Percentiles rank a stretch among this genome's conserved stretches.
phyloP scores from a whole-genome alignment of 2,113 vertebrate genomes.

The Prietella phreatophila region DNA sequence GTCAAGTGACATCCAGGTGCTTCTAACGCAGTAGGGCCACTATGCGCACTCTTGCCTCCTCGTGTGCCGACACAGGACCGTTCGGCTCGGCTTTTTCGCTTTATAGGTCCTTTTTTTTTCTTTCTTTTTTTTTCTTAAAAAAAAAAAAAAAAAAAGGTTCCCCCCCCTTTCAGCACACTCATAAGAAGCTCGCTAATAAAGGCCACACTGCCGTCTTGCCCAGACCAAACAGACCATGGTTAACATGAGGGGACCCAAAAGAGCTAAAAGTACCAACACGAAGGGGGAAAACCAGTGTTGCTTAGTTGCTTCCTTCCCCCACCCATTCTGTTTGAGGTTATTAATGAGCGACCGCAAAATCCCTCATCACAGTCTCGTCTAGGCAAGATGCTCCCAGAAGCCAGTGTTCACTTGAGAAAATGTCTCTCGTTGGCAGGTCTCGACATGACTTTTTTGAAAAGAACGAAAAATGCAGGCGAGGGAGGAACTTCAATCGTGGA shows the following conservation, averaged over 20 bases:
- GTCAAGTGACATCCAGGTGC: conserved; percentile 99
- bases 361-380: conserved; percentile 85
- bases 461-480: conserved; percentile 77
- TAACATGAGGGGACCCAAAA: conserved; percentile 67
- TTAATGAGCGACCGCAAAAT: conserved; percentile 64
- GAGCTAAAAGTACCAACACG: conserved; percentile 53
- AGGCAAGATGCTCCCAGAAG: conserved; percentile 99
- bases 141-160: too few species aligned
- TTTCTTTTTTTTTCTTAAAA: conserved; percentile 70
- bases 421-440: conserved; percentile 92
- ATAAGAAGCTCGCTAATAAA: conserved; percentile 87
- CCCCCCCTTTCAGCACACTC: conserved; percentile 75
- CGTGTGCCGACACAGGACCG: conserved; percentile 87
- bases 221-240: conserved; percentile 89
- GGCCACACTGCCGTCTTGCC: conserved; percentile 99
- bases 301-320: conserved; percentile 59
- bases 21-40: conserved; percentile 98
- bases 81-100: conserved; percentile 77
- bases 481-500: conserved; percentile 86
- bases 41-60: conserved; percentile 94
- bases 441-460: conserved; percentile 84
- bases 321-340: conserved; percentile 55
- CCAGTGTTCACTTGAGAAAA: conserved; percentile 93
- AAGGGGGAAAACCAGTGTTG: conserved; percentile 26
- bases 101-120: conserved; percentile 78